phyloP scores from a whole-genome alignment of 2,113 vertebrate genomes.

The Ranitomeya imitator region DNA sequence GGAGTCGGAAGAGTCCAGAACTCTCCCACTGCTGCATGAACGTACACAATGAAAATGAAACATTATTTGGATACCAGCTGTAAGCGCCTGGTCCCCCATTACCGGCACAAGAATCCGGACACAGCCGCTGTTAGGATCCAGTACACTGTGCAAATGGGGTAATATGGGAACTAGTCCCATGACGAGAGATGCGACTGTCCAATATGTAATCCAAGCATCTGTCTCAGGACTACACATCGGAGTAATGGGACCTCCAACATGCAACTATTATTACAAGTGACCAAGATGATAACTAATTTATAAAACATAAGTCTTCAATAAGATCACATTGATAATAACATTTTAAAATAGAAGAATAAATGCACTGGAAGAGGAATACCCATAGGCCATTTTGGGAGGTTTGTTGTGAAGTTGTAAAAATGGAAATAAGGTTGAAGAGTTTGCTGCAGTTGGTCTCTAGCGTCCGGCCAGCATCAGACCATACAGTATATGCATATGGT shows the following conservation, averaged over 20 bases:
- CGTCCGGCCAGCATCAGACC: too few relatives aligned
- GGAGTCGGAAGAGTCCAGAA: not conserved
- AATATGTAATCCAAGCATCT: not conserved
- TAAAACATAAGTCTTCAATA: not conserved
- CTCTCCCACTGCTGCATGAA: slow-evolving; percentile 18
- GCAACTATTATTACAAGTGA: not conserved
- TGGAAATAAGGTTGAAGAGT: not conserved
- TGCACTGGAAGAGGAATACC: not conserved
- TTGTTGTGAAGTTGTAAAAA: not conserved
- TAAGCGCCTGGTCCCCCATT: not conserved
- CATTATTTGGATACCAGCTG: not conserved
- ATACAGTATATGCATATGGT: too few relatives aligned
- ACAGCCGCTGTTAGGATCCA: not conserved
- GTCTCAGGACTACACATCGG: not conserved
- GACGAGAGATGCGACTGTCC: not conserved
- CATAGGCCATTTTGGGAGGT: not conserved
- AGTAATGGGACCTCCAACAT: not conserved
- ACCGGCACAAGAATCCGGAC: not conserved
- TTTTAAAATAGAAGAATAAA: not conserved
- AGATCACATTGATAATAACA: not conserved
- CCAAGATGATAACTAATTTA: not conserved
- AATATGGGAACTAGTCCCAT: not conserved
- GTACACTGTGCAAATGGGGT: not conserved
- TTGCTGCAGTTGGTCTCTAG: not conserved
- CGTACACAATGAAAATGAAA: not conserved